Base-by-base conservation (phyloP, 2,113 vertebrate species). In the Poecilia latipinna region DNA sequence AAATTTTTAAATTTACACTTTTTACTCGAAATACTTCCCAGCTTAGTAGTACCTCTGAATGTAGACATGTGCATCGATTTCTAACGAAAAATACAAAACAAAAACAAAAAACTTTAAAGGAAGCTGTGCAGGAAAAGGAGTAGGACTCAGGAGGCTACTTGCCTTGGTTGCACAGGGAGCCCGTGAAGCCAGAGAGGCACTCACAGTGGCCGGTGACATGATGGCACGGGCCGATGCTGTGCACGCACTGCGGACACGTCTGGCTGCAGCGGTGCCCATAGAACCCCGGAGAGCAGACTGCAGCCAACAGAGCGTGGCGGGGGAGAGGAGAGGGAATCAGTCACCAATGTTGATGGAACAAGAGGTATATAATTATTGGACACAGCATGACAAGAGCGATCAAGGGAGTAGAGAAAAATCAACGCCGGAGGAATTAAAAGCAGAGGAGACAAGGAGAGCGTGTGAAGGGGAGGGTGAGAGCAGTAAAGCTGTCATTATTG, bases 121-220 rank as follows among this genome's bases (percentile, higher is more conserved):
- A 15, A 82, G 63, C 28, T 54, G 42, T 54, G 42, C 33, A 48
- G 39, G 42, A 61, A 70, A 81, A 82, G 62, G 42, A 62, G 70
- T 77, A 82, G 65, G 88, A 73, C 26, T 63, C n/a, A 70, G 70
- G 73, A 12, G 64, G 48, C 32, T 77, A 91, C 94, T 91, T 95
- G 96, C 98, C 98, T 97, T 98, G 97, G 93, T 96, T 98, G 93
- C 98, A 99, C 86, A 99, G 96, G 0, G 95, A 88, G 4, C 97
- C 96, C 0, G 95, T 94, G 94, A 98, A 99, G 24, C 98, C 97
- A 0, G 97, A 96, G 78, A 99, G 92, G 87, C 98, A 99, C 37
- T 98, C 96, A 11, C 98, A 99, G 87, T 94, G 91, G 61, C 97
- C 98, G 0, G 95, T 97, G 90, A 97, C 65, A 8, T 99, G 97